These are phyloP conservation scores for Nothocercus nigrocapillus DNA, from an alignment of 2,113 vertebrate species.

Conservation along the genomic window DNA sequence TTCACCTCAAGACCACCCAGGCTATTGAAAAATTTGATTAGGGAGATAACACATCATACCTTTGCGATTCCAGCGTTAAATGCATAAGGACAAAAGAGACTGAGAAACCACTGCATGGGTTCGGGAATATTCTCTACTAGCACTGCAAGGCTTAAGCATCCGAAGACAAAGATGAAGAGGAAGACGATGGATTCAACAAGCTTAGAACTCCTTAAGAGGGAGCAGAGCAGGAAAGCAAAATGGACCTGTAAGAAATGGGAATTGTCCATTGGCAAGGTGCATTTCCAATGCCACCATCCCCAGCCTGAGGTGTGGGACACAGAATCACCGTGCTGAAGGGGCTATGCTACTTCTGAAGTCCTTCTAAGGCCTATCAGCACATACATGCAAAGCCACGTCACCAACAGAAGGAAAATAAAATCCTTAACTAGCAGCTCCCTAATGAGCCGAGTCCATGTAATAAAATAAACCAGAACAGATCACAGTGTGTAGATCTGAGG, in stretches of 20 bases:
- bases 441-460: not conserved
- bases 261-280: not conserved
- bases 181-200: slow-evolving; percentile 81
- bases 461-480: not conserved
- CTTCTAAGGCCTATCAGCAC: not conserved
- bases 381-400: not conserved
- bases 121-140: slow-evolving; percentile 84
- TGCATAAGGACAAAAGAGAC: slow-evolving; percentile 88
- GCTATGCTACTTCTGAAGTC: not conserved
- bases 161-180: slow-evolving; percentile 85
- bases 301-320: not conserved
- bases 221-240: slow-evolving; percentile 90
- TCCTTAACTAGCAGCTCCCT: not conserved
- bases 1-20: not conserved
- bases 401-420: not conserved
- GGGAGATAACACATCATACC: slow-evolving; percentile 69
- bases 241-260: slow-evolving; percentile 79
- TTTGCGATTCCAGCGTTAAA: slow-evolving; percentile 88
- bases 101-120: slow-evolving; percentile 80
- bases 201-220: slow-evolving; percentile 87
- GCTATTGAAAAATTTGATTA: not conserved
- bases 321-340: not conserved
- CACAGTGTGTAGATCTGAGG: not conserved
- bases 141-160: slow-evolving; percentile 85
- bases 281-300: not conserved